phyloP scores from a whole-genome alignment of 2,113 vertebrate species.

The Vanacampus margaritifer region DNA sequence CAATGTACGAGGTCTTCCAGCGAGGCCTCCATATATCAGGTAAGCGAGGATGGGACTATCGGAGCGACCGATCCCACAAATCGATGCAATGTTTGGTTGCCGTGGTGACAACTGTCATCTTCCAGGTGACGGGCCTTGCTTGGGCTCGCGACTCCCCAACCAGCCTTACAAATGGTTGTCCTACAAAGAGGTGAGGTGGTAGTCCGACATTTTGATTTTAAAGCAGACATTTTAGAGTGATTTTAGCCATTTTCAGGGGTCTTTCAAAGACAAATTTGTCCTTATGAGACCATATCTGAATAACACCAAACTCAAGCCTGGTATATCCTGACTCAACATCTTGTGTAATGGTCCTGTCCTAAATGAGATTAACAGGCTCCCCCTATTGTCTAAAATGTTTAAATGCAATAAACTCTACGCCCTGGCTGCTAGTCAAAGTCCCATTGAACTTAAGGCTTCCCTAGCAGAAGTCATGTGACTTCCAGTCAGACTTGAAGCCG shows the following conservation, averaged over 20 bases:
- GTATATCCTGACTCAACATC: too few species aligned
- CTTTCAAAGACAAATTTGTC: too few species aligned
- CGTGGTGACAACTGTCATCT: not conserved
- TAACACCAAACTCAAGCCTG: too few species aligned
- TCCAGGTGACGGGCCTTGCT: constrained; percentile 87
- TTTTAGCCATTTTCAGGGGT: too few species aligned
- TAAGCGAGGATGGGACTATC: constrained; percentile 54
- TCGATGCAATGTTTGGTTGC: too few species aligned
- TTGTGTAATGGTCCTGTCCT: too few species aligned
- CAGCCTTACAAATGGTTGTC: constrained; percentile 96
- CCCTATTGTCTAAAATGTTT: too few species aligned
- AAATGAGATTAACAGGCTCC: too few species aligned
- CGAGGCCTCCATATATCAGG: constrained; percentile 91
- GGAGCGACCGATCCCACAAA: not conserved
- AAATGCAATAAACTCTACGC: too few species aligned
- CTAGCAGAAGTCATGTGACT: not conserved
- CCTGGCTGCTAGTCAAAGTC: not conserved
- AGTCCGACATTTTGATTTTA: not conserved
- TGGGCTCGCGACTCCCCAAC: constrained; percentile 90
- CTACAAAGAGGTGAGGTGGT: constrained; percentile 87
- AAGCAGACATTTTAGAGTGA: not conserved
- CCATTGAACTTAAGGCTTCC: not conserved
- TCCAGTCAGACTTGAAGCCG: not conserved
- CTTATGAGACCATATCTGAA: too few species aligned
- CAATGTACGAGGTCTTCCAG: constrained; percentile 95